Conservation (phyloP, 1,140 invertebrate species). For the Nasonia giraulti region DNA sequence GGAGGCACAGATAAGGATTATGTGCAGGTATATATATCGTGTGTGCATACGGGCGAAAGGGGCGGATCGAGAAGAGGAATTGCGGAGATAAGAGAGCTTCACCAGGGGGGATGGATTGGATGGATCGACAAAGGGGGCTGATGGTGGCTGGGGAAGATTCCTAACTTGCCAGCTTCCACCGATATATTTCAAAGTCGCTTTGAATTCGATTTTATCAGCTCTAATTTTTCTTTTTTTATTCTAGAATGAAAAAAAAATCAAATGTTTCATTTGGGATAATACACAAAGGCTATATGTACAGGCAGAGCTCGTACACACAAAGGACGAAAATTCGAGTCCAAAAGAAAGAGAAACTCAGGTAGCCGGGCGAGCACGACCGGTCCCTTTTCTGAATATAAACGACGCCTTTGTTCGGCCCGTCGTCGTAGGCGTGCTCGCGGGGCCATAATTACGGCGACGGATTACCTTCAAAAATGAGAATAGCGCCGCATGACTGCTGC, state of each 20-base stretch:
- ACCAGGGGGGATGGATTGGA: not conserved
- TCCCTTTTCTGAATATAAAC: slow-evolving; percentile 29
- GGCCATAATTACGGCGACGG: not conserved
- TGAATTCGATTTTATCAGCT: not conserved
- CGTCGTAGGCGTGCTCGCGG: slow-evolving; percentile 14
- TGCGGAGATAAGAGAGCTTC: not conserved
- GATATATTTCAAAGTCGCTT: not conserved
- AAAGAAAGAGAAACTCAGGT: slow-evolving; percentile 13
- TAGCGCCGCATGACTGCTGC: not conserved
- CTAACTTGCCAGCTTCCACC: not conserved
- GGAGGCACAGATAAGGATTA: not conserved
- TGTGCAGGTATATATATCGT: not conserved
- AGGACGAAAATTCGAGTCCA: not conserved
- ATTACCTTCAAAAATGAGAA: slow-evolving; percentile 39
- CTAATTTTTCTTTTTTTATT: not conserved
- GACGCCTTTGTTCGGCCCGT: slow-evolving; percentile 30
- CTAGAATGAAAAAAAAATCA: not conserved
- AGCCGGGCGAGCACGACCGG: slow-evolving; percentile 6
- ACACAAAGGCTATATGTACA: not conserved
- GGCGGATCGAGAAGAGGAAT: not conserved
- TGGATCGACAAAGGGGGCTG: not conserved
- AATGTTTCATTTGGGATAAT: not conserved
- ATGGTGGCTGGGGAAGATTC: not conserved
- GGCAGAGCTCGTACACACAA: not conserved
- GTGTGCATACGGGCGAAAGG: not conserved